Evolutionary conservation across 2,797 vertebrate species (phyloP), one percentile per base, ranked within the genome.

Genomic region (Kryptolebias ocellatus): DNA sequence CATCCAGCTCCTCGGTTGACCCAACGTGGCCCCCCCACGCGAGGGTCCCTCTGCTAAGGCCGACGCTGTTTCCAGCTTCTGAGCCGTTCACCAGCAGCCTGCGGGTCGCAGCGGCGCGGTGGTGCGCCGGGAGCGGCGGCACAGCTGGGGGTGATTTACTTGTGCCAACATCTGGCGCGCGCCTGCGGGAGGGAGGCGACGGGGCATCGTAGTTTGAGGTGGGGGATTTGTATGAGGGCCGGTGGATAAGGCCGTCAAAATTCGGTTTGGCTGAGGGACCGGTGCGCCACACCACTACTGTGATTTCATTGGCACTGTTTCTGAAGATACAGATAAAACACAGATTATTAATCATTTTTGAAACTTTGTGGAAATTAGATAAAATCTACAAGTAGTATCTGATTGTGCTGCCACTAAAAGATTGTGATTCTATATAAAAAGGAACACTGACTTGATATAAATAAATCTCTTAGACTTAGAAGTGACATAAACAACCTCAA

Each of bases 211-310:
- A 95, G 83, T 83, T 89, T 14, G 94, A 67, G 56, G 67, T 60
- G 24, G 94, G 61, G 0, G 95, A 92, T 64, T 97, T 96, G 92
- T 95, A 95, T 58, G 96, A 95, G 0, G 96, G 94, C 1, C 95
- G 90, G 72, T 96, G 95, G 82, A 95, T 88, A 76, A 95, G 93
- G 2, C 94, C 95, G 0, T 97, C 96, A 0, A 92, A 96, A 34
- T 78, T 93, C 0, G 96, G 89, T 73, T 96, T 97, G 15, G 95
- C 92, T 37, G 95, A 95, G 0, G 95, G 94, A 39, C 95, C 95
- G 0, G 96, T 94, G 20, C 96, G 95, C 96, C 96, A 97, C 61
- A 98, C 96, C 15, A 97, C 94, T n/a, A 98, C 90, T 3, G 93
- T 94, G 91, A 98, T 98, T 85, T 98, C 95, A 15, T 87, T 92